Base-by-base conservation (phyloP, 2,888 invertebrate species). In the Dorcus parallelipipedus region DNA sequence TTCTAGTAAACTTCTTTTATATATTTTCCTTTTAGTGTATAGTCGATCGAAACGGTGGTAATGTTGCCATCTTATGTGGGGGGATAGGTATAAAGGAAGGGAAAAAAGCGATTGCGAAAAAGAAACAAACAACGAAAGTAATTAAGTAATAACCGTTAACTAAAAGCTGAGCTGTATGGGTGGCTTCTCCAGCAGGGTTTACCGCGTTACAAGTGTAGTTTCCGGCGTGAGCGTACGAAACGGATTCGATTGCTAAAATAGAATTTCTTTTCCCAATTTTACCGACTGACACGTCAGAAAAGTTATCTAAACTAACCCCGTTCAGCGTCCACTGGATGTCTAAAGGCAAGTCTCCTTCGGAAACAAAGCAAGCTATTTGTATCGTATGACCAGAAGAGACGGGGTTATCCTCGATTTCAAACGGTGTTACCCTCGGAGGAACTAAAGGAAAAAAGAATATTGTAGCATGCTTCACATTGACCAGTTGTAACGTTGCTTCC, bases 141-240 rank as follows among this genome's bases (percentile, higher is more conserved):
- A 33, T 0, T 33, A 33, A 33, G 6, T 42, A 45, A 20, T 59
- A 69, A 89, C 89, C 91, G 76, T 90, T 90, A 61, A 92, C 89
- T 77, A 84, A 83, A 68, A 92, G 82, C 71, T 71, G 61, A 1
- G 76, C 66, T 38, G 70, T 69, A 59, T 70, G 71, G n/a, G 59
- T 59, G 20, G 69, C 60, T 41, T 64, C 59, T 45, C 77, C 77
- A 40, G 76, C 78, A 54, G 56, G 61, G 59, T 78, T 78, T 33
- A 58, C 83, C 54, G 89, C 91, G 71, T 84, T 83, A 78, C 91
- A 91, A 61, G 86, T 85, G 76, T 90, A 91, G 69, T 85, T 86
- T 68, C 91, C 91, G 67, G 87, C 85, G 76, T 91, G 89, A 63
- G 80, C 82, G 42, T 85, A 84, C 56, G 83, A 82, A 45, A 88